Evolutionary conservation across 2,113 vertebrate genomes (phyloP).

Genomic region (Nothoprocta pentlandii): DNA sequence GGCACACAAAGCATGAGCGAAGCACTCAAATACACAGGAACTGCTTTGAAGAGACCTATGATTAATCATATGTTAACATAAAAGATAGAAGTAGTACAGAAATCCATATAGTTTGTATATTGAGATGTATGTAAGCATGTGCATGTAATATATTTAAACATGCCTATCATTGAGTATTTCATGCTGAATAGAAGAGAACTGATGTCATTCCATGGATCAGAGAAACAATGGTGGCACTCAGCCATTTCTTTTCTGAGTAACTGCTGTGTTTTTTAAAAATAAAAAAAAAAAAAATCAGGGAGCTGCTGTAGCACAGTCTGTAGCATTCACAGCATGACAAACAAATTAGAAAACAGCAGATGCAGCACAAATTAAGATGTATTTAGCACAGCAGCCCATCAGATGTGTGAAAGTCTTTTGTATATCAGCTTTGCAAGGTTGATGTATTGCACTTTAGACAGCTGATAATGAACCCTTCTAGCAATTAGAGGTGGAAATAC

Average conservation of each 20-base stretch:
- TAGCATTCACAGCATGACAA: constrained; percentile 83
- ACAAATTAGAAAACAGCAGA: constrained; percentile 88
- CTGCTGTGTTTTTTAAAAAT: constrained; percentile 73
- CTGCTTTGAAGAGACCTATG: background rate
- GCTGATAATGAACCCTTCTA: constrained; percentile 83
- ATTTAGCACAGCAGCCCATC: constrained; percentile 87
- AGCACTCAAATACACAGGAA: background rate
- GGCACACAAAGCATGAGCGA: background rate
- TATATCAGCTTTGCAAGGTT: constrained; percentile 82
- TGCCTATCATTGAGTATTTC: constrained; percentile 19
- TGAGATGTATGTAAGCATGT: background rate
- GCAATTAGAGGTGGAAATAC: constrained; percentile 83
- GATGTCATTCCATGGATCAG: constrained; percentile 45
- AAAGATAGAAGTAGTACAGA: background rate
- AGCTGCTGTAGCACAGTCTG: constrained; percentile 78
- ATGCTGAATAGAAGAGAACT: constrained; percentile 11
- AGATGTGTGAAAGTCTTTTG: constrained; percentile 85
- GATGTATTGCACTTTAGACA: constrained; percentile 83
- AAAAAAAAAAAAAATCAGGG: constrained; percentile 64
- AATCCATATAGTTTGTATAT: background rate
- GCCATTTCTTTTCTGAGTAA: constrained; percentile 74
- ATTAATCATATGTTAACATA: background rate
- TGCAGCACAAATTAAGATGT: constrained; percentile 90
- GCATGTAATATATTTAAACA: background rate
- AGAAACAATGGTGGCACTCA: constrained; percentile 77